Base-by-base conservation (phyloP, 2,113 vertebrate species). In the Ceratotherium simum region DNA sequence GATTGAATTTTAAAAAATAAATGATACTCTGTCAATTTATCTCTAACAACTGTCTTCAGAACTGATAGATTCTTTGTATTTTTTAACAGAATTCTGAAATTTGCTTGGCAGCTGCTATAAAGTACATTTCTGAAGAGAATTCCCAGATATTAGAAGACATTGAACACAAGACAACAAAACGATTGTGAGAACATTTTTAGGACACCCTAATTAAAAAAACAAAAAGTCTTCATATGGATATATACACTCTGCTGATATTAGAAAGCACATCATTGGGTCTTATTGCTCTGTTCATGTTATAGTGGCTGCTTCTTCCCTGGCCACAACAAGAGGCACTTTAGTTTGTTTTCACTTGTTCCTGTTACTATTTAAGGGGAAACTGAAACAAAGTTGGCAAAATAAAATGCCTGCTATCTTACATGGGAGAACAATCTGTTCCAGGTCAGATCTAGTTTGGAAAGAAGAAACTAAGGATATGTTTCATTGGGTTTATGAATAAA, bases 11-110 rank as follows among this genome's bases (percentile, higher is more conserved):
- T 88, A 42, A 83, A 51, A 65, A 46, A 29, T 29, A 27, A 14
- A 27, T 11, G 25, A 1, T 29, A 23, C 21, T 69, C 1, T 81
- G 2, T 82, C 25, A 39, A 46, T 89, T 84, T 75, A 36, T 58
- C n/a, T 73, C 4, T 86, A 76, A 48, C 62, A 62, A 25, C 4
- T 69, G 11, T 39, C 48, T 88, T 84, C 27, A 72, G 36, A 94
- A 46, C 7, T 14, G 14, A 31, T 14, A 56, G 1, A 1, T 25
- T 67, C 11, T 78, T 89, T 46, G 4, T 62, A 46, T 58, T 93
- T 95, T 84, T 6, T 87, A 48, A 75, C 16, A 39, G 36, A 96
- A 65, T 91, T 72, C 8, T 91, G 27, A 72, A 76, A 72, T 91
- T 90, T 76, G n/a, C 5, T 65, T 60, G 42, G 46, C n/a, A 76